These are phyloP conservation scores for Allophyes oxyacanthae DNA, from an alignment of 2,888 invertebrate genomes.

Conservation along the genomic window DNA sequence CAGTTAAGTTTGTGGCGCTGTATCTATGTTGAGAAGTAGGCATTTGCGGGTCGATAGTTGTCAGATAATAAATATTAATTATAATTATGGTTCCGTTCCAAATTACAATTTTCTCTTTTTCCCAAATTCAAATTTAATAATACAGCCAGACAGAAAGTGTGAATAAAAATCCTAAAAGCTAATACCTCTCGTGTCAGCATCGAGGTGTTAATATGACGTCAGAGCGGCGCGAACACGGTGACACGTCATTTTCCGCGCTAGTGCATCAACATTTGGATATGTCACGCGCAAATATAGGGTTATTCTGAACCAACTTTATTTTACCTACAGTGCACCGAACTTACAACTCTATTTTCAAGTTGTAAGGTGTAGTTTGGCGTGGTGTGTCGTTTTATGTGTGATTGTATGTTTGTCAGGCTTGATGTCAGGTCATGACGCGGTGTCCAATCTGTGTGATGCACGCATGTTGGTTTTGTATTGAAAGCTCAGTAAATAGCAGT, in stretches of 20 bases:
- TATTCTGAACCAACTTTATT: constrained; percentile 39
- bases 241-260: constrained; percentile 85
- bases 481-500: constrained; percentile 46
- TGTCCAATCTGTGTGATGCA: constrained; percentile 51
- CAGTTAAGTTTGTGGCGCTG: too few relatives aligned
- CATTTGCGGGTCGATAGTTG: too few relatives aligned
- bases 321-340: neutral
- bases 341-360: neutral
- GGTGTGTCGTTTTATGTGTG: neutral
- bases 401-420: constrained; percentile 27
- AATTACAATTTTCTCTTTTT: too few relatives aligned
- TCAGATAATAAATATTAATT: too few relatives aligned
- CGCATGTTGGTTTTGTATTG: constrained; percentile 64
- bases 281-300: constrained; percentile 65
- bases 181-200: constrained; percentile 52
- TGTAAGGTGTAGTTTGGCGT: constrained; percentile 26
- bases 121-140: constrained; percentile 31
- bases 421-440: constrained; percentile 52
- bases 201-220: constrained; percentile 64
- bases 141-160: constrained; percentile 31
- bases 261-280: constrained; percentile 77
- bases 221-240: constrained; percentile 65
- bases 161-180: constrained; percentile 49
- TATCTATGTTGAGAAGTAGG: too few relatives aligned
- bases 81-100: too few relatives aligned